These are phyloP conservation scores for Vulpes vulpes DNA, from an alignment of 2,113 vertebrate genomes.

Conservation along the genomic window DNA sequence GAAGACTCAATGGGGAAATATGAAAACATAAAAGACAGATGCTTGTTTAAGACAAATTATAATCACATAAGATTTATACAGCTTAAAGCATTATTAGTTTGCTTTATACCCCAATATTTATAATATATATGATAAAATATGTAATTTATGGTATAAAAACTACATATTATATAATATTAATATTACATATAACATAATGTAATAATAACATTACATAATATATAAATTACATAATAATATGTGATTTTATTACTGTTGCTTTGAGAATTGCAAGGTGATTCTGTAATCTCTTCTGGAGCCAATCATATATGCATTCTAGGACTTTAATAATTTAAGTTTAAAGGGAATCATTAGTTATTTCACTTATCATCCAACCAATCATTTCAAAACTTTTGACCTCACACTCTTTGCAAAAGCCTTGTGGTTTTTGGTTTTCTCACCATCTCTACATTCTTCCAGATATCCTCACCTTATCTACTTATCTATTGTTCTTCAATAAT, in stretches of 20 bases:
- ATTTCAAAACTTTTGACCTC: neutral
- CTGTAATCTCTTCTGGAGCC: neutral
- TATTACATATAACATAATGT: too few species aligned
- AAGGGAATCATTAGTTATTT: neutral
- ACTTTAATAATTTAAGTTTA: neutral
- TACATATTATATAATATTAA: neutral
- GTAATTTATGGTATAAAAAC: neutral
- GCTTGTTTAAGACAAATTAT: neutral
- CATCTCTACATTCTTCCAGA: neutral
- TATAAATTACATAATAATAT: too few species aligned
- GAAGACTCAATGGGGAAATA: neutral
- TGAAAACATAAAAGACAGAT: neutral
- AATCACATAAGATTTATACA: neutral
- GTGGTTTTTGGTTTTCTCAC: neutral
- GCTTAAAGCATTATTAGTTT: neutral
- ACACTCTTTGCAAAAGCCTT: neutral
- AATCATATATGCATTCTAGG: neutral
- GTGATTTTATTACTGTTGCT: neutral
- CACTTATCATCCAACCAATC: neutral
- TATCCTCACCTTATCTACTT: neutral
- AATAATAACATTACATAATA: too few species aligned
- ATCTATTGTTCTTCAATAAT: neutral
- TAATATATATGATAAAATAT: neutral
- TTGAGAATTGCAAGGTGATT: neutral
- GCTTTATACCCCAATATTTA: neutral